Conservation (phyloP, 2,797 vertebrate genomes). For the Tadarida brasiliensis region DNA sequence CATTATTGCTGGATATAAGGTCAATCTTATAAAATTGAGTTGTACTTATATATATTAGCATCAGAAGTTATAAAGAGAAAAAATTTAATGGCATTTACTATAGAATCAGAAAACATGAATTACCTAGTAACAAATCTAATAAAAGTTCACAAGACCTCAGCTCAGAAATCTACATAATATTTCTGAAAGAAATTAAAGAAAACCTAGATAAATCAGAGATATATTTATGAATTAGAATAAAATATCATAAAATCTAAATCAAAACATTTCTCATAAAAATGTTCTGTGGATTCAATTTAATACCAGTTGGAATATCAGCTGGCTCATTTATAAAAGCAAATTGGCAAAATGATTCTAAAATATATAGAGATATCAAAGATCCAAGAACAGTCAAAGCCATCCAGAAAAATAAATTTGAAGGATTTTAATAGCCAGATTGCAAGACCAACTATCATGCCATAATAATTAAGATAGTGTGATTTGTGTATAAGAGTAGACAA, state of each 20-base stretch:
- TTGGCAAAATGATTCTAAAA: constrained; percentile 30
- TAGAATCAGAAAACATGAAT: constrained; percentile 57
- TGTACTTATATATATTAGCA: constrained; percentile 23
- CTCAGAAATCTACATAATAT: neutral
- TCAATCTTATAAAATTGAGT: constrained; percentile 24
- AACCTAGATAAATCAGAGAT: neutral
- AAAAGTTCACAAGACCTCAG: neutral
- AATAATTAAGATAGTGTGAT: constrained; percentile 23
- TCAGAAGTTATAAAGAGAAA: constrained; percentile 36
- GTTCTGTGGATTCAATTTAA: neutral
- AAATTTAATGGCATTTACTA: constrained; percentile 33
- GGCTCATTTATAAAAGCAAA: neutral
- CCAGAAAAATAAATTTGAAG: constrained; percentile 31
- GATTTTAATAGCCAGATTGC: neutral
- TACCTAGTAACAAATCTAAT: neutral
- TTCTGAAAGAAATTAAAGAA: constrained; percentile 49
- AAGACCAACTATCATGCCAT: neutral
- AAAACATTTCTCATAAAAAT: constrained; percentile 18
- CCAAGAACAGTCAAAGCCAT: neutral
- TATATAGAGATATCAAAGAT: neutral
- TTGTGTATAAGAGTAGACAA: constrained; percentile 21
- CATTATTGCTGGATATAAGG: neutral
- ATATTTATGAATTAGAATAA: neutral
- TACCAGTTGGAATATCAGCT: neutral
- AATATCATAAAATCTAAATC: constrained; percentile 46